Evolutionary conservation across 2,797 vertebrate genomes (phyloP).

Genomic region (Premnoplex brunnescens): DNA sequence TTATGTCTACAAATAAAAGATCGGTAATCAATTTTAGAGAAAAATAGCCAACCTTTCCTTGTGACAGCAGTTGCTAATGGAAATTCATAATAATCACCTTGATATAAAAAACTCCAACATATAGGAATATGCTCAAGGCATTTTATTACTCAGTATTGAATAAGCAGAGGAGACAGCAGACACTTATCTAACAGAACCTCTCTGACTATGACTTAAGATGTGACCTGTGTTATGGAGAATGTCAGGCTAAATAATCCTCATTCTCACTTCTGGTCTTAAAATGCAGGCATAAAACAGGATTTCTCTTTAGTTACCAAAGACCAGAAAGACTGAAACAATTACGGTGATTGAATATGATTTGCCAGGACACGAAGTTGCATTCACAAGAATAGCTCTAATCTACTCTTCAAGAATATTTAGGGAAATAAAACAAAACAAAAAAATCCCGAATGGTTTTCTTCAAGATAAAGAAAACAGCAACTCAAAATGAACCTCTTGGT

Average conservation of each 20-base stretch:
- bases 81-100: neutral
- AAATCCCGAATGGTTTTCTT: neutral
- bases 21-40: neutral
- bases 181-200: neutral
- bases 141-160: neutral
- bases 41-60: neutral
- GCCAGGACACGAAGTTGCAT: neutral
- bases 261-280: neutral
- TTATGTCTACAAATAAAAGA: neutral
- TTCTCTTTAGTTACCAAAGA: neutral
- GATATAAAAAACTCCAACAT: neutral
- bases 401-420: neutral
- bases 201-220: neutral
- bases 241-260: slow-evolving; percentile 4
- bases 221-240: neutral
- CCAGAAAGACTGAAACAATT: neutral
- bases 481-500: neutral
- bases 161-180: slow-evolving; percentile 10
- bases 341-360: neutral
- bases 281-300: neutral
- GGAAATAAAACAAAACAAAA: neutral
- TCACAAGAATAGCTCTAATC: neutral
- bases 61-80: neutral
- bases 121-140: neutral
- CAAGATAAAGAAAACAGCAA: neutral